Conservation (phyloP, 1,140 invertebrate species). For the Belonocnema kinseyi region DNA sequence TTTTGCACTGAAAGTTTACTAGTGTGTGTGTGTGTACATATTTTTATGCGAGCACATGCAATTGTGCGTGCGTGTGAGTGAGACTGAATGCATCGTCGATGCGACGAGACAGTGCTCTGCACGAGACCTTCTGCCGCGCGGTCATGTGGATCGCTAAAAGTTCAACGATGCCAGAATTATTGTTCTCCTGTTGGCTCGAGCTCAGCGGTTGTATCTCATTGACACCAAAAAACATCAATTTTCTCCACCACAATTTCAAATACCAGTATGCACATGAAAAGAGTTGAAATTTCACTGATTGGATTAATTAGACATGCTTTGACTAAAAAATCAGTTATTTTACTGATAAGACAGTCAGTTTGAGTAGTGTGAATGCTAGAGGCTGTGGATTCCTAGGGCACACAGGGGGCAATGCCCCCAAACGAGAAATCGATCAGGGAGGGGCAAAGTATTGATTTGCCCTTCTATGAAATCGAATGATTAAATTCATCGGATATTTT, state of each 20-base stretch:
- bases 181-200: conserved; percentile 7
- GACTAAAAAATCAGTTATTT: too few species aligned
- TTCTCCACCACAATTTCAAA: neutral
- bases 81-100: conserved; percentile 25
- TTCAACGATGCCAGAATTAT: conserved; percentile 31
- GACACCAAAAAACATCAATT: conserved; percentile 12
- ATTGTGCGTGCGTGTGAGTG: neutral
- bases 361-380: too few species aligned
- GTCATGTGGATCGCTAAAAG: conserved; percentile 26
- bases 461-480: too few species aligned
- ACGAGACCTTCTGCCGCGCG: conserved; percentile 27
- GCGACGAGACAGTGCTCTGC: conserved; percentile 25
- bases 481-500: too few species aligned
- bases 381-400: too few species aligned
- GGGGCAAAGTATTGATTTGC: too few species aligned
- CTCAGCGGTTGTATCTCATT: conserved; percentile 3
- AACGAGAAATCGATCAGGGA: too few species aligned
- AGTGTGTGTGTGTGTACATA: conserved; percentile 27
- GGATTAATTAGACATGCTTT: too few species aligned
- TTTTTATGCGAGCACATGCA: neutral
- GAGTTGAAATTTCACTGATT: too few species aligned
- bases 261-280: too few species aligned
- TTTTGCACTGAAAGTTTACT: neutral
- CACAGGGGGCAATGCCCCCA: too few species aligned
- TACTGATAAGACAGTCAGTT: too few species aligned